Evolutionary conservation across 2,888 invertebrate genomes (phyloP), one percentile per base, ranked within the genome.

Genomic region (Lasioglossum malachurum): DNA sequence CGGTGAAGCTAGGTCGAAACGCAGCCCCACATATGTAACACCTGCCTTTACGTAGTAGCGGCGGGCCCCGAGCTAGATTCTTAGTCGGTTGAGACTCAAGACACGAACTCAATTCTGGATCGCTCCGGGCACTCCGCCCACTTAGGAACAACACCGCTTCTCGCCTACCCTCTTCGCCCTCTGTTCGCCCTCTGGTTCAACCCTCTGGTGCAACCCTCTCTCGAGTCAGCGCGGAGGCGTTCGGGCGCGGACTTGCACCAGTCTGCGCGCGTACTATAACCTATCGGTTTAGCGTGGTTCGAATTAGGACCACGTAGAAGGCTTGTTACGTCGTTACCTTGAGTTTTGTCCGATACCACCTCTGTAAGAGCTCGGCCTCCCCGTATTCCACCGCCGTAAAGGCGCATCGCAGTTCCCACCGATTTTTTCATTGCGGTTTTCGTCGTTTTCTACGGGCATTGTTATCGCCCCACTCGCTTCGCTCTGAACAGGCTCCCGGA

Each of bases 31-130:
- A 64, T 84, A 75, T 75, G 84, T 84, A 84, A 83, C 78, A 75
- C 57, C 35, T 31, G 73, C 75, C 78, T 85, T 71, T 84, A 80
- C 67, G 67, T 72, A 57, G 71, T 49, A 67, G 72, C 44, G 53
- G 8, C 74, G 46, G 53, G 75, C 89, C 90, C 87, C 76, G 81
- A 88, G 92, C 84, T 90, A 84, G 88, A 92, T 93, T 93, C 93
- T 93, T 88, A 90, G 90, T 92, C 88, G 92, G 91, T 93, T 94
- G 91, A 92, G 92, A 94, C 93, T 92, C 94, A 91, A 92, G 91
- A 93, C 94, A 94, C 94, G 94, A 94, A 94, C 94, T 94, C 94
- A 93, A 95, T 94, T 94, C 92, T 91, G 88, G 88, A 93, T 93
- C 92, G 93, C 94, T 92, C 87, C 90, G 77, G 92, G 93, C 92